Base-by-base conservation (phyloP, 2,797 vertebrate species). In the Falco novaeseelandiae region DNA sequence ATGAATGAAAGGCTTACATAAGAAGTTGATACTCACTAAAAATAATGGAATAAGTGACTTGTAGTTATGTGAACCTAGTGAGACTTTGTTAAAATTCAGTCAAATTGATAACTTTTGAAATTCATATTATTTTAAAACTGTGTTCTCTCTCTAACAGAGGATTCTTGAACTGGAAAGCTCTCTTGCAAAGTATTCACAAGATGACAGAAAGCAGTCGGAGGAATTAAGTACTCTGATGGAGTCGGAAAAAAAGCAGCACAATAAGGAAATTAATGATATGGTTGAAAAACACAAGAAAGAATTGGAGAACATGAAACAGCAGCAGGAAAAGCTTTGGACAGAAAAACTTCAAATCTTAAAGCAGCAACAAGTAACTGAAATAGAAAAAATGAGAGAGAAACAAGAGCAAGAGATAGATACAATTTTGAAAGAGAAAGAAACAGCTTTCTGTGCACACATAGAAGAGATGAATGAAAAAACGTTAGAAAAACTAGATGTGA, bases 141-240 rank as follows among this genome's bases (percentile, higher is more conserved):
- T 59, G 2, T 93, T 88, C 89, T 80, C 21, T 94, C n/a, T n/a
- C n/a, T n/a, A 74, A 93, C 98, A 99, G 99, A 99, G 98, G 97
- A 98, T 99, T 97, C 98, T 99, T 96, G 99, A 99, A 97, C 97
- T 99, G 85, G 99, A 99, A 97, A 99, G 99, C 97, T 98, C 98
- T 70, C 96, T 99, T 96, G 97, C 98, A 62, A 98, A 98, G 88
- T 96, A 90, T 92, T 98, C 98, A 0, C 98, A 99, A 94, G 98
- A 98, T 77, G 98, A 97, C 80, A 97, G 96, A 73, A 97, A 71
- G 61, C 94, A 97, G 17, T 98, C 98, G 46, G 98, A 98, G 73
- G 98, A 99, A 89, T 92, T 98, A 70, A 97, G 96, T 85, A 67
- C 69, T 94, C 97, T 98, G 87, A 83, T 98, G 82, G 98, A 99